These are phyloP conservation scores for Ceratina calcarata DNA, from an alignment of 1,140 invertebrate species.

Conservation along the genomic window DNA sequence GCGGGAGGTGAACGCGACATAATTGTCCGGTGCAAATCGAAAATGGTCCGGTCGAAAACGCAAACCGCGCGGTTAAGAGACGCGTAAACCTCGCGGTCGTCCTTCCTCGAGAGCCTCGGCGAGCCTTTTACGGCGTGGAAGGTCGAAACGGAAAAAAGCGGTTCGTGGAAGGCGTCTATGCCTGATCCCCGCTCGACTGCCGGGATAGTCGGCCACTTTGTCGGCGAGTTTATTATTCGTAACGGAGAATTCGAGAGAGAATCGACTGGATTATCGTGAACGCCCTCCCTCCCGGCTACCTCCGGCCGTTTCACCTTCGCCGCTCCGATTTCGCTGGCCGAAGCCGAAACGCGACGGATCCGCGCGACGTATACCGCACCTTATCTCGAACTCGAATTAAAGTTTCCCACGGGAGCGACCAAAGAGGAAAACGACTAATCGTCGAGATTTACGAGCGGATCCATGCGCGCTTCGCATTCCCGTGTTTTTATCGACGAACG, in stretches of 20 bases:
- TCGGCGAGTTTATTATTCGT: slow-evolving; percentile 54
- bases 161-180: slow-evolving; percentile 53
- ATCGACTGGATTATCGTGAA: slow-evolving; percentile 43
- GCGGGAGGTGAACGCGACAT: background rate
- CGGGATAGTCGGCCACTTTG: slow-evolving; percentile 45
- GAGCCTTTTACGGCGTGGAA: slow-evolving; percentile 51
- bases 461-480: slow-evolving; percentile 14
- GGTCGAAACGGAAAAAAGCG: slow-evolving; percentile 54
- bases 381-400: too few relatives aligned
- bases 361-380: background rate
- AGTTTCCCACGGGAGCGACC: slow-evolving; percentile 4
- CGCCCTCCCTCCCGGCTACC: background rate
- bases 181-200: slow-evolving; percentile 28
- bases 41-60: background rate
- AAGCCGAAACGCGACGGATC: background rate
- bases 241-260: slow-evolving; percentile 49
- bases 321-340: background rate
- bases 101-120: slow-evolving; percentile 42
- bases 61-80: background rate
- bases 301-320: background rate
- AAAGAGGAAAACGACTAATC: slow-evolving; percentile 1
- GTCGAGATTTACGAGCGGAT: slow-evolving; percentile 22
- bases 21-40: background rate
- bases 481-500: background rate
- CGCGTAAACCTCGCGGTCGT: slow-evolving; percentile 39